phyloP scores from a whole-genome alignment of 2,888 invertebrate species.

The Oeneis ivallda region DNA sequence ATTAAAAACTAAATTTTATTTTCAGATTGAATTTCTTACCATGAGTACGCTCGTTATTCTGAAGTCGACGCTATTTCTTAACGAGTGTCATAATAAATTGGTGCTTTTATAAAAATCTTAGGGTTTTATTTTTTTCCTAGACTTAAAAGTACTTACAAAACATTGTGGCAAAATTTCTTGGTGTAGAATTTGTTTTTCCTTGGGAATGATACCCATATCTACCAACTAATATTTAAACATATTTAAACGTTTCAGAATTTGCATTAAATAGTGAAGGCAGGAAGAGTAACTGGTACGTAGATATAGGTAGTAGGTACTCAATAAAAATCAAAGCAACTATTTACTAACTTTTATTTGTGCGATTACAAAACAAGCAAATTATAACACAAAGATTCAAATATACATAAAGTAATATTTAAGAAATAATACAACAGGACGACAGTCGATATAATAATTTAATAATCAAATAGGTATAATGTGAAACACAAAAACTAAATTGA shows the following conservation, averaged over 20 bases:
- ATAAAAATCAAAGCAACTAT: slow-evolving; percentile 20
- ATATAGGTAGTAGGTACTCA: not conserved
- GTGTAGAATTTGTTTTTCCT: too few species aligned
- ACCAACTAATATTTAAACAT: not conserved
- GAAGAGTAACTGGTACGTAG: too few species aligned
- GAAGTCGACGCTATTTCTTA: not conserved
- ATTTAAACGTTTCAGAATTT: too few species aligned
- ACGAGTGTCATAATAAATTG: not conserved
- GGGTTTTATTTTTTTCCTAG: not conserved
- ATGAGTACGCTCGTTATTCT: not conserved
- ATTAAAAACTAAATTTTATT: not conserved
- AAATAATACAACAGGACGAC: slow-evolving; percentile 29
- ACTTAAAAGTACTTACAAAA: not conserved
- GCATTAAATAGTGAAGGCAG: not conserved
- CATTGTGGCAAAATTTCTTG: too few species aligned
- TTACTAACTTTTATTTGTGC: slow-evolving; percentile 41
- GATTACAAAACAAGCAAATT: slow-evolving; percentile 37
- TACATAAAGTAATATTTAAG: slow-evolving; percentile 25
- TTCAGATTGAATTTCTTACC: not conserved
- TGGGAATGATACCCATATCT: not conserved
- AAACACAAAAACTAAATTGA: not conserved
- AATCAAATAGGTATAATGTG: too few species aligned
- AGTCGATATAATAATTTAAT: slow-evolving; percentile 7
- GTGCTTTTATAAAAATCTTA: not conserved
- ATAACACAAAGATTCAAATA: slow-evolving; percentile 33